Evolutionary conservation across 1,140 invertebrate species (phyloP).

Genomic region (Plectrocnemia conspersa): DNA sequence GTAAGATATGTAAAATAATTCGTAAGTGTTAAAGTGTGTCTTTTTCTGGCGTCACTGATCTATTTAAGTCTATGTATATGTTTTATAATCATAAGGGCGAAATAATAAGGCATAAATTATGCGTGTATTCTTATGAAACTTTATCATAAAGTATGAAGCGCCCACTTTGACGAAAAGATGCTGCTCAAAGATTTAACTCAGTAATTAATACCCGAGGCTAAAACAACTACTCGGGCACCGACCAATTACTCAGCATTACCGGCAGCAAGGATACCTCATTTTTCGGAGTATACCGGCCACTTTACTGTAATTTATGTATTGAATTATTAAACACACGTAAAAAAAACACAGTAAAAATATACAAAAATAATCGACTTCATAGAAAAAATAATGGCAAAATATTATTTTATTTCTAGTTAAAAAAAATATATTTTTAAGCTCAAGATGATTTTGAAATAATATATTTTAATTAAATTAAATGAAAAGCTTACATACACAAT

Average conservation of each 20-base stretch:
- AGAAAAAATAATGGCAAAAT: background rate
- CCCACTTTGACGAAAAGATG: slow-evolving; percentile 16
- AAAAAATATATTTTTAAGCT: background rate
- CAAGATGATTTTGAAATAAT: too few species aligned
- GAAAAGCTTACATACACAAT: too few species aligned
- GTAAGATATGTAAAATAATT: too few species aligned
- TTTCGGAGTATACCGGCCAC: too few species aligned
- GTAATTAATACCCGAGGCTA: slow-evolving; percentile 35
- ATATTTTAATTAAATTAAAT: too few species aligned
- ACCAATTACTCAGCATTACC: slow-evolving; percentile 20
- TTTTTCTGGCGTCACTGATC: too few species aligned
- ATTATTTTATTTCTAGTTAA: background rate
- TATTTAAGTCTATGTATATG: too few species aligned
- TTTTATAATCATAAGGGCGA: too few species aligned
- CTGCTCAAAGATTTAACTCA: slow-evolving; percentile 28
- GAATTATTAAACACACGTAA: background rate
- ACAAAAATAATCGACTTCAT: background rate
- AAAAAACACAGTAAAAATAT: background rate
- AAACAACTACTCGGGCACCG: slow-evolving; percentile 26
- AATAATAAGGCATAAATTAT: too few species aligned
- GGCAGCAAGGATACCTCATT: background rate
- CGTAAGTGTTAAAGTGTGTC: too few species aligned
- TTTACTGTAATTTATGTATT: slow-evolving; percentile 9
- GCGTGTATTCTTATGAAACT: too few species aligned
- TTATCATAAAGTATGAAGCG: too few species aligned